Conservation (phyloP, 2,888 invertebrate genomes). For the Conistra vaccinii region DNA sequence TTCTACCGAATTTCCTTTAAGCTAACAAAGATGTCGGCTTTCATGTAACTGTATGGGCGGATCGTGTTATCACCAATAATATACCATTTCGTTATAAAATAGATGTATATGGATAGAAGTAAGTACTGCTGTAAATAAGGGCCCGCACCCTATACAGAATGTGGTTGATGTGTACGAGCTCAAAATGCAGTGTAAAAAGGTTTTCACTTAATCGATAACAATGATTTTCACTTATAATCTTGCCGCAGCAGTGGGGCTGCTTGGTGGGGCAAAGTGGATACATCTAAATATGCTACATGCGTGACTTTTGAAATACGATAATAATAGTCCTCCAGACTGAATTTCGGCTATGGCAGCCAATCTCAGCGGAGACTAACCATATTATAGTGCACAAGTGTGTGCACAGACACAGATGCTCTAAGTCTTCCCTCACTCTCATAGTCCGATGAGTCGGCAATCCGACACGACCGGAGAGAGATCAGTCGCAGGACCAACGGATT, state of each 20-base stretch:
- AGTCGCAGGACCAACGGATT: too few relatives aligned
- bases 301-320: neutral
- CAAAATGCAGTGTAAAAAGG: slow-evolving; percentile 12
- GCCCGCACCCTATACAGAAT: slow-evolving; percentile 16
- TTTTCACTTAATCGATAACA: slow-evolving; percentile 34
- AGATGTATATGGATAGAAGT: slow-evolving; percentile 19
- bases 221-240: slow-evolving; percentile 32
- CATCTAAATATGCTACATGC: slow-evolving; percentile 8
- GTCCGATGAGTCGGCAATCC: too few relatives aligned
- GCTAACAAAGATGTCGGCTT: slow-evolving; percentile 69
- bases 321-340: neutral
- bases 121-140: neutral
- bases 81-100: slow-evolving; percentile 36
- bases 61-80: slow-evolving; percentile 53
- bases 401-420: too few relatives aligned
- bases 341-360: too few relatives aligned
- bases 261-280: too few relatives aligned
- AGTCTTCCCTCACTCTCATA: too few relatives aligned
- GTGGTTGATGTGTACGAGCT: neutral
- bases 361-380: too few relatives aligned
- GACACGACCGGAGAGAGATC: too few relatives aligned
- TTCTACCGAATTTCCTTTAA: slow-evolving; percentile 74
- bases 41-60: slow-evolving; percentile 48
- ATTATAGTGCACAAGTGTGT: too few relatives aligned
- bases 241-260: too few relatives aligned